Evolutionary conservation across 1,140 invertebrate genomes (phyloP).

Genomic region (Phthorimaea operculella): DNA sequence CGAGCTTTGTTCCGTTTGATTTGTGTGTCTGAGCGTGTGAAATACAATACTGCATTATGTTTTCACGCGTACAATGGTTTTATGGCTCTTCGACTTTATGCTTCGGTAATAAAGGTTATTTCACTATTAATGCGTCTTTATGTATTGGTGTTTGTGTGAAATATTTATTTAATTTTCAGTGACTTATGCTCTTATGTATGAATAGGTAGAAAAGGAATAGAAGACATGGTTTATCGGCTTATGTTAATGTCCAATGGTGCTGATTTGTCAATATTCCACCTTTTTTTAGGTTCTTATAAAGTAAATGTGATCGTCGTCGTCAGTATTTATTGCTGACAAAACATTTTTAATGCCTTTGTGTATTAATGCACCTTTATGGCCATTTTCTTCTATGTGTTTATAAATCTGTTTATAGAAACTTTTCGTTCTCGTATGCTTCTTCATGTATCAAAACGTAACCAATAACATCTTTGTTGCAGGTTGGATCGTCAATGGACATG

Average conservation of each 20-base stretch:
- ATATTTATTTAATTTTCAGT: constrained; percentile 35
- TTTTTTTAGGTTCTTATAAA: constrained; percentile 12
- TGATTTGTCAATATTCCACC: constrained; percentile 45
- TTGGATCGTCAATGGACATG: constrained; percentile 81
- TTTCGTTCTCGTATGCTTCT: too few species aligned
- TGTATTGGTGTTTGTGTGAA: constrained; percentile 13
- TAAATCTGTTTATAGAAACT: too few species aligned
- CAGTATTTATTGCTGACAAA: too few species aligned
- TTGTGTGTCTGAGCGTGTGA: constrained; percentile 48
- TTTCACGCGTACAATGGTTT: constrained; percentile 6
- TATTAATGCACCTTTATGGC: too few species aligned
- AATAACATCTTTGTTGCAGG: constrained; percentile 58
- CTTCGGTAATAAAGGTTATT: constrained; percentile 21
- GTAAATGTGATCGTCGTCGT: neutral
- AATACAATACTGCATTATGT: constrained; percentile 38
- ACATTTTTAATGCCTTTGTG: too few species aligned
- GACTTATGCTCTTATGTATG: constrained; percentile 26
- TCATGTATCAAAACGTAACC: too few species aligned
- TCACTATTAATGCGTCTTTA: constrained; percentile 10
- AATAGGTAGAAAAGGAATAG: too few species aligned
- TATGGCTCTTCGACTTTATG: constrained; percentile 22
- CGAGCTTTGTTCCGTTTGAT: constrained; percentile 48
- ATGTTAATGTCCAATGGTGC: constrained; percentile 23
- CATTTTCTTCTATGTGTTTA: too few species aligned
- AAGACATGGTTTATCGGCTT: constrained; percentile 3